Evolutionary conservation across 2,797 vertebrate genomes (phyloP).

Genomic region (Takifugu ocellatus): DNA sequence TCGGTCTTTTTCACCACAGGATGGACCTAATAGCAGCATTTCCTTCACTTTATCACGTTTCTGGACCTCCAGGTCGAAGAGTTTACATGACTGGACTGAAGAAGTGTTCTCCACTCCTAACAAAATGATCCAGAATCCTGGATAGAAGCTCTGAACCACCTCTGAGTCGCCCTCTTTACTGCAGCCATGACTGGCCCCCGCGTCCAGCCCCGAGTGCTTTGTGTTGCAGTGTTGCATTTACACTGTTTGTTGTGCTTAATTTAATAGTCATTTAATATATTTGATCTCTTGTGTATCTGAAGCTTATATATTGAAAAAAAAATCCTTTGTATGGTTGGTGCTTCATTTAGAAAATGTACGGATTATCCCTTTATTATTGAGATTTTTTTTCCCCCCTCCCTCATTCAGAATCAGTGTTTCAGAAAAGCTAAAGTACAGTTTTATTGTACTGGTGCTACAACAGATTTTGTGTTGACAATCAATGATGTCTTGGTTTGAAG

Average conservation of each 20-base stretch:
- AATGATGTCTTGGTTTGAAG: slow-evolving; percentile 82
- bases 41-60: slow-evolving; percentile 16
- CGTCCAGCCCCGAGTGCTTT: slow-evolving; percentile 65
- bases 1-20: slow-evolving; percentile 17
- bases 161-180: slow-evolving; percentile 42
- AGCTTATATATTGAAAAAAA: slow-evolving; percentile 68
- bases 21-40: slow-evolving; percentile 12
- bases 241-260: slow-evolving; percentile 82
- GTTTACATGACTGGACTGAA: slow-evolving; percentile 57
- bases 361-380: slow-evolving; percentile 77
- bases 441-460: slow-evolving; percentile 99
- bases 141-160: slow-evolving; percentile 53
- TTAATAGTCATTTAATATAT: slow-evolving; percentile 86
- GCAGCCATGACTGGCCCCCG: slow-evolving; percentile 50
- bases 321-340: slow-evolving; percentile 80
- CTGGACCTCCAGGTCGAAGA: slow-evolving; percentile 37
- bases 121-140: slow-evolving; percentile 53
- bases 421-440: slow-evolving; percentile 90
- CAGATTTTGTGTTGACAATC: slow-evolving; percentile 89
- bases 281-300: slow-evolving; percentile 77
- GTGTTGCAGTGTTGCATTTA: slow-evolving; percentile 76
- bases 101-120: slow-evolving; percentile 39
- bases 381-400: slow-evolving; percentile 59
- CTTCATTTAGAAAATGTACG: slow-evolving; percentile 78
- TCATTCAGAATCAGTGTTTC: slow-evolving; percentile 80